phyloP scores from a whole-genome alignment of 2,888 invertebrate genomes.

The Apodemia hepburni region DNA sequence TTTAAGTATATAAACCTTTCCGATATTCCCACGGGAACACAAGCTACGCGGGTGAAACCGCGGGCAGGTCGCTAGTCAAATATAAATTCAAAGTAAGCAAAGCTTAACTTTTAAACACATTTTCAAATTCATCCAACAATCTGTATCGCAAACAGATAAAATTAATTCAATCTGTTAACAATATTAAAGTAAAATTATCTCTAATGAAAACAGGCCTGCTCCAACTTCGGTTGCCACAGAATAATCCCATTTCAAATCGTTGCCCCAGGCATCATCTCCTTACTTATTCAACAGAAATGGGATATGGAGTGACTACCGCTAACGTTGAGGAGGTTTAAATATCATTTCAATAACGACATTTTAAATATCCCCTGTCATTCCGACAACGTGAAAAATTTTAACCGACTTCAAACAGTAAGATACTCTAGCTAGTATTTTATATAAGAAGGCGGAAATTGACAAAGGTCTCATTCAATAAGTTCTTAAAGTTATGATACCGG shows the following conservation, averaged over 20 bases:
- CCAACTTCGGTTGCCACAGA: constrained; percentile 17
- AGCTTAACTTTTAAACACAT: too few species aligned
- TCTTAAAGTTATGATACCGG: too few species aligned
- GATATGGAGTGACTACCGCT: not conserved
- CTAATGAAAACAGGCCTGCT: constrained; percentile 8
- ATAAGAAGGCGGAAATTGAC: too few species aligned
- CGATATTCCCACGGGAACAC: too few species aligned
- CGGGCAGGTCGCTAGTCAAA: too few species aligned
- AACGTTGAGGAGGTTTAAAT: not conserved
- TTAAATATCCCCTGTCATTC: not conserved
- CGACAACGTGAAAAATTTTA: too few species aligned
- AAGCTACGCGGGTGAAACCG: too few species aligned
- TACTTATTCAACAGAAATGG: constrained; percentile 45
- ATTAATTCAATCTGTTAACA: constrained; percentile 5
- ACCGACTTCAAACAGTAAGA: too few species aligned
- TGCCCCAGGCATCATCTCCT: constrained; percentile 41
- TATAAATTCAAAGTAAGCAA: too few species aligned
- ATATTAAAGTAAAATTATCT: constrained; percentile 9
- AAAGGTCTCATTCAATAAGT: too few species aligned
- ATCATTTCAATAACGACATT: not conserved
- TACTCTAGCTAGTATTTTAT: too few species aligned
- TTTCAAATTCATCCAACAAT: not conserved
- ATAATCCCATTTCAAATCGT: constrained; percentile 35
- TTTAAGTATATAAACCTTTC: too few species aligned
- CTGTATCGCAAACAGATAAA: constrained; percentile 8